Base-by-base conservation (phyloP, 2,888 invertebrate species). In the Neoaliturus tenellus region DNA sequence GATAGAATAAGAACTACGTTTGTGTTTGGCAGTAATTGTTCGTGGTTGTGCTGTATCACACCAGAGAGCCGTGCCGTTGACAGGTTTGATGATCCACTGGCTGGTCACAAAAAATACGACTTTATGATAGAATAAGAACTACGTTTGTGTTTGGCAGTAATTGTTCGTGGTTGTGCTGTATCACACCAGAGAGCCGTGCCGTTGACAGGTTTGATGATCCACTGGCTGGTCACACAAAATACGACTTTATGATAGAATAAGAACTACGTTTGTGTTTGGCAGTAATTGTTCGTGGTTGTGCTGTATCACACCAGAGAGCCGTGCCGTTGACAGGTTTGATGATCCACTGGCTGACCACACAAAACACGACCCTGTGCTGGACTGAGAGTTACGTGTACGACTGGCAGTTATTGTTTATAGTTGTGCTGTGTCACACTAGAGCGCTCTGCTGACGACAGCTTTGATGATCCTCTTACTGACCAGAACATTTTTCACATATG, bases 381-480 rank as follows among this genome's bases (percentile, higher is more conserved):
- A 62, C 31, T 1, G 4, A 12, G 62, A 62, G 28, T 28, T 28
- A 62, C 31, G 31, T 28, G 28, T 62, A 28, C 31, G n/a, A 28
- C 31, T 62, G 31, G 17, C 28, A 10, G 62, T 62, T 69, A 69
- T 39, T 69, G 69, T 69, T 39, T 39, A 69, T 69, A 69, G 69
- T 69, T 1, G 69, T 2, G 39, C 1, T 69, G 39, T 10, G 39
- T 39, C 39, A 39, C 39, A 39, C 14, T 69, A 69, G 69, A 69
- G 69, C 35, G 20, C 39, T 35, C 39, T 69, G 35, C 39, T 39
- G 20, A 1, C 20, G 69, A 69, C 69, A 69, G 69, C 35, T 35
- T 39, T 69, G 2, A 62, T 62, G 62, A 12, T 28, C 20, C 14
- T 14, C 62, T 62, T 28, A 31, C 28, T 28, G 62, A 31, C 14